A percentile compares a stretch with the other conserved stretches of the same genome.
These are phyloP conservation scores for Nycticebus coucang DNA, from an alignment of 2,113 vertebrate species.

Conservation along the genomic window DNA sequence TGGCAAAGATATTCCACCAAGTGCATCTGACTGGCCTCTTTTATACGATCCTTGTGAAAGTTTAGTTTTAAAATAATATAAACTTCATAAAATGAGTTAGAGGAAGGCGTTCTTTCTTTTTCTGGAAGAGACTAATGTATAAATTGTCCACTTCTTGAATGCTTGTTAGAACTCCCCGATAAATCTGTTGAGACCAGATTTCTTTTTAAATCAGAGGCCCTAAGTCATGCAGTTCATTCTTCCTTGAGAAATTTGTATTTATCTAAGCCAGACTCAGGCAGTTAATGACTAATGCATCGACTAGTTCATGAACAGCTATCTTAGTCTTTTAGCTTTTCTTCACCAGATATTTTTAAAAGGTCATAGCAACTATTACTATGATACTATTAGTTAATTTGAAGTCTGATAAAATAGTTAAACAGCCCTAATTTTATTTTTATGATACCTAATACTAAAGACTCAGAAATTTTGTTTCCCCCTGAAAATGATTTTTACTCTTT, in stretches of 20 bases:
- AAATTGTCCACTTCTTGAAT: not conserved
- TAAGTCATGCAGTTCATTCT: not conserved
- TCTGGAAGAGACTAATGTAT: not conserved
- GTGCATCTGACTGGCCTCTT: not conserved
- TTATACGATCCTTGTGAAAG: not conserved
- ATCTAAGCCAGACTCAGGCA: not conserved
- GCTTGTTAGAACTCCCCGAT: not conserved
- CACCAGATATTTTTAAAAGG: too few species aligned
- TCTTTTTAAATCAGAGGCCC: conserved; percentile 10
- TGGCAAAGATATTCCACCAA: not conserved
- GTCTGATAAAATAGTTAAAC: conserved; percentile 12
- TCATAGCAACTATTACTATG: not conserved
- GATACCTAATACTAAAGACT: not conserved
- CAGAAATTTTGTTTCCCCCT: not conserved
- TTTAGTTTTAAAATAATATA: not conserved
- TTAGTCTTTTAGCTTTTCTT: too few species aligned
- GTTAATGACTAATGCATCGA: not conserved
- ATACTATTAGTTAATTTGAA: not conserved
- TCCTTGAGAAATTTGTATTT: conserved; percentile 45
- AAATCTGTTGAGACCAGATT: not conserved
- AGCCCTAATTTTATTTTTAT: not conserved
- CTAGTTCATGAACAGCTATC: too few species aligned
- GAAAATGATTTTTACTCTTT: not conserved
- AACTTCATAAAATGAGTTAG: conserved; percentile 1
- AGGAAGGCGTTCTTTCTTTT: not conserved